Evolutionary conservation across 2,113 vertebrate genomes (phyloP), one percentile per base, ranked within the genome.

Genomic region (Cyphomyrus discorhynchus): DNA sequence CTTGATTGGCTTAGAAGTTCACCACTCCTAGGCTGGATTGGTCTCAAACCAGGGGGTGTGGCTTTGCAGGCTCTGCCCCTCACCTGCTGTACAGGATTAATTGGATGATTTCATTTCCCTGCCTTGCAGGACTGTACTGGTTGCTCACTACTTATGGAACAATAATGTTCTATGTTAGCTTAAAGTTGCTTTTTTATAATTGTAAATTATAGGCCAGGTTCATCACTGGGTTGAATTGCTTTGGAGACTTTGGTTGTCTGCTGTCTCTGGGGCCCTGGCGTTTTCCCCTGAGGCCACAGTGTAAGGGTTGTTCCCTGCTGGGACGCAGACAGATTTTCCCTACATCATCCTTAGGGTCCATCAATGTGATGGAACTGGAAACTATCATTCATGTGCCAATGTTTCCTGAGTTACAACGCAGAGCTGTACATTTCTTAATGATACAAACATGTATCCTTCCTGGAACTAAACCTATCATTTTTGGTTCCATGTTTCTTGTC

Each of bases 331-430:
- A 46, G 91, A 27, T 89, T 82, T 66, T 91, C 86, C 77, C 77
- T 90, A 66, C 89, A 89, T 88, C 58, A 70, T 91, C 89, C 88
- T 5, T 56, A 86, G 56, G 35, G 47, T 70, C 35, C 21, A 17
- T 15, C 66, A 24, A 46, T 10, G 46, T 85, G 82, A 47, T 15
- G 24, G 19, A 85, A 19, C 45, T 46, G 46, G 7, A 46, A n/a
- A 24, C 39, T 46, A 13, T 84, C 42, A 85, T 21, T n/a, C 82
- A 85, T 46, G 45, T 46, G 4, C 45, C 45, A 24, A 11, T 42
- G 46, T 17, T 50, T 46, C 46, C 9, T 46, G 42, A 84, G 46
- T 11, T 15, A 39, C 42, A 47, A 46, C 6, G 21, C 82, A 13
- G 35, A 70, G 66, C 11, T 2, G 62, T 83, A 83, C 80, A 3